phyloP scores from a whole-genome alignment of 2,888 invertebrate genomes.

The Oxyteleia sp. region DNA sequence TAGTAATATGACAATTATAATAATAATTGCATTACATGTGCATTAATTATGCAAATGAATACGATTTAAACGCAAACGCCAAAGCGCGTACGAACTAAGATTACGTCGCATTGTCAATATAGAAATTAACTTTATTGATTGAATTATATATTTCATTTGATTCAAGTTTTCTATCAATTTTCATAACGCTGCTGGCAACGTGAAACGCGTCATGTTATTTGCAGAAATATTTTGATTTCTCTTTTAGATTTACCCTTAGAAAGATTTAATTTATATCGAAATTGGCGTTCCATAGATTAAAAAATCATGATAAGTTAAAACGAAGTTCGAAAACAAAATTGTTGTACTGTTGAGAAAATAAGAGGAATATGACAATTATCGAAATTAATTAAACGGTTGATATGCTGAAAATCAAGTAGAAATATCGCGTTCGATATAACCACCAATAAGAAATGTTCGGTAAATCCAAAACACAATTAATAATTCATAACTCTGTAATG shows the following conservation, averaged over 20 bases:
- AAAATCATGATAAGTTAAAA: neutral
- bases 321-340: neutral
- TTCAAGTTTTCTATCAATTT: neutral
- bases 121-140: neutral
- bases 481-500: slow-evolving; percentile 41
- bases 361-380: neutral
- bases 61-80: neutral
- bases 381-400: neutral
- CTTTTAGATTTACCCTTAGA: neutral
- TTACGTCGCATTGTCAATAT: neutral
- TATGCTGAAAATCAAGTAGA: neutral
- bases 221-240: neutral
- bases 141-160: neutral
- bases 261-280: neutral
- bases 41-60: neutral
- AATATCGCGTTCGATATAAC: neutral
- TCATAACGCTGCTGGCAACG: neutral
- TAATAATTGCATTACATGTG: neutral
- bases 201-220: neutral
- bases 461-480: neutral
- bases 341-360: too few species aligned
- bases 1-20: too few species aligned
- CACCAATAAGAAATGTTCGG: neutral
- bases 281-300: neutral
- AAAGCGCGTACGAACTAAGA: neutral